Base-by-base conservation (phyloP, 2,113 vertebrate species). In the Anthoscopus minutus region DNA sequence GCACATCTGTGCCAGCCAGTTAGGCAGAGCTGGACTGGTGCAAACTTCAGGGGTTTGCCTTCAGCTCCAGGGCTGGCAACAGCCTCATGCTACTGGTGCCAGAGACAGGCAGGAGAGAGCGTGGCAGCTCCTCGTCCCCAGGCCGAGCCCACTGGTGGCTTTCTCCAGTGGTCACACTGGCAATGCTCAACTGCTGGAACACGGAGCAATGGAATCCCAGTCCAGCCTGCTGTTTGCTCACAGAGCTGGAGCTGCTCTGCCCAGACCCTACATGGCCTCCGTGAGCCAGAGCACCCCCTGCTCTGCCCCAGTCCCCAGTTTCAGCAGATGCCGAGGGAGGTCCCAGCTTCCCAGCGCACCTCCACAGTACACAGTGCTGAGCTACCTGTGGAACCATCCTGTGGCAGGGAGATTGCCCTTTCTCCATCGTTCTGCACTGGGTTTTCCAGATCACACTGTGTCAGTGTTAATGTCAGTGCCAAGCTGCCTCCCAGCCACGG, bases 211-310 rank as follows among this genome's bases (percentile, higher is more conserved):
- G 0, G 19, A 37, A 69, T 17, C 35, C 22, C 54, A 22, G 44
- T 4, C 28, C n/a, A 7, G 17, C 20, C 64, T 62, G 48, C 48
- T 4, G 45, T 19, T 22, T 6, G 16, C 50, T 37, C 48, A 2
- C 3, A 13, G 5, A 28, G 60, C 48, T n/a, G 42, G 48, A 56
- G 27, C 48, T 56, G 48, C 56, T 56, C 62, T 77, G 25, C 25
- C 62, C 2, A 1, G 12, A 20, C 12, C 35, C 62, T 18, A 11
- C 24, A 7, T 0, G 3, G 30, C 30, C 30, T 42, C 27, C 1
- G 0, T 14, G 24, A 35, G 60, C 19, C 65, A 33, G 21, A 42
- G 12, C 44, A 17, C 13, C 15, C 33, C 40, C 42, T 23, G 18
- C 14, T 62, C 35, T 33, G 30, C 50, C 62, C 15, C 5, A 7